Evolutionary conservation across 2,888 invertebrate genomes (phyloP), one percentile per base, ranked within the genome.

Genomic region (Glyphotaelius pellucidus): DNA sequence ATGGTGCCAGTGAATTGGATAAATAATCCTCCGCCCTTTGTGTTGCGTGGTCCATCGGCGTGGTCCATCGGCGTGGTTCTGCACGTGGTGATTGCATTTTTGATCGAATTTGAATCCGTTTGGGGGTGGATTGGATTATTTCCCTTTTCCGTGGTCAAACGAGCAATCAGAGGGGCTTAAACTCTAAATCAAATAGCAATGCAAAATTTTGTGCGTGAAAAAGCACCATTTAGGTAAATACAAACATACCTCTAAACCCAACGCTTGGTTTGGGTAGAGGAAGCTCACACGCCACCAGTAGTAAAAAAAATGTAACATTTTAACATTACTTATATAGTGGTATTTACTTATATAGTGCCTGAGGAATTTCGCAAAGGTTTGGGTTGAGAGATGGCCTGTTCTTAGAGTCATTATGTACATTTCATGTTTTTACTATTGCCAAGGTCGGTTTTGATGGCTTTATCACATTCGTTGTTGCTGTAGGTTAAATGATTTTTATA

Each of bases 1-100:
- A 86, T 86, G 86, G 35, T 86, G 86, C 47, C 86, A 83, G 83
- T 83, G 83, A 32, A 83, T 32, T 38, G 32, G 32, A 83, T 83
- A 35, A 32, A 83, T 83, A 38, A 35, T 38, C 83, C 35, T 83
- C 35, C 83, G 9, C 67, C 67, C 67, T 67, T 67, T 67, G 83
- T 31, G 31, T 32, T 32, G 81, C 81, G 81, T 35, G 4, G 31
- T 67, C 67, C 67, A 67, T 67, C 52, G 52, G 52, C 52, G 52
- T 19, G 52, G 52, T 67, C 67, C 67, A 67, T 67, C 52, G 52
- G 52, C 52, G 52, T 19, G 52, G 52, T 67, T 67, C 52, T 67
- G 52, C 52, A 67, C 81, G 81, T 19, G 35, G 35, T 83, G 83
- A 83, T 83, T 83, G 35, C 83, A 83, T 83, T 83, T 83, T 83